Percentiles rank a stretch among this genome's conserved stretches.
Evolutionary conservation across 2,888 invertebrate species (phyloP).

Genomic region (Heliconius ismenius): DNA sequence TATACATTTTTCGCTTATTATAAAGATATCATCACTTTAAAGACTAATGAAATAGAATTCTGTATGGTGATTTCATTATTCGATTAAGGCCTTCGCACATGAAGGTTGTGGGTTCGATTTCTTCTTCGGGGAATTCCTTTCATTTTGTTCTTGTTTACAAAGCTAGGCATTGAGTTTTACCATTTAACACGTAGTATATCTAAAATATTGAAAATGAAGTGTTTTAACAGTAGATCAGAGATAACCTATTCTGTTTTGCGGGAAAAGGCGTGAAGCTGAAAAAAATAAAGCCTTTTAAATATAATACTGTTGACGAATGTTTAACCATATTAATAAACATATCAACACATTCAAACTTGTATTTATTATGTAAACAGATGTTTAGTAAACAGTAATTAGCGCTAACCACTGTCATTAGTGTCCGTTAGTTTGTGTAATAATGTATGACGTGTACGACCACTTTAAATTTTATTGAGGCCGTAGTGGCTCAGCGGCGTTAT

Average conservation of each 20-base stretch:
- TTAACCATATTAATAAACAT: neutral
- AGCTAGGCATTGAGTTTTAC: no score
- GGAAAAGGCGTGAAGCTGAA: neutral
- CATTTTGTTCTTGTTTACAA: no score
- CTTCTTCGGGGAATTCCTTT: no score
- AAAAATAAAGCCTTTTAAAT: neutral
- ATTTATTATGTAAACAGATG: constrained; percentile 11
- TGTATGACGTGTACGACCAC: neutral
- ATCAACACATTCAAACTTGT: constrained; percentile 11
- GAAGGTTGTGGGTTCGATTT: no score
- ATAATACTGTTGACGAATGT: neutral
- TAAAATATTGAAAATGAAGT: no score
- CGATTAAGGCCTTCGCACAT: no score
- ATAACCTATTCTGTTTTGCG: neutral
- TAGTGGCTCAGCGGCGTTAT: no score
- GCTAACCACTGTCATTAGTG: constrained; percentile 9
- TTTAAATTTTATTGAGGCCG: neutral
- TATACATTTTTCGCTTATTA: neutral
- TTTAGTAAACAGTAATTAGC: neutral
- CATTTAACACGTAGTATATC: no score
- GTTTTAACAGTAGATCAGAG: no score
- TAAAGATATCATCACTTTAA: no score
- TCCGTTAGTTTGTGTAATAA: constrained; percentile 1
- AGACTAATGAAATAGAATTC: no score
- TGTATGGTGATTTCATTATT: no score